These are phyloP conservation scores for Triplophysa yarkandensis DNA, from an alignment of 2,797 vertebrate genomes.

Conservation along the genomic window DNA sequence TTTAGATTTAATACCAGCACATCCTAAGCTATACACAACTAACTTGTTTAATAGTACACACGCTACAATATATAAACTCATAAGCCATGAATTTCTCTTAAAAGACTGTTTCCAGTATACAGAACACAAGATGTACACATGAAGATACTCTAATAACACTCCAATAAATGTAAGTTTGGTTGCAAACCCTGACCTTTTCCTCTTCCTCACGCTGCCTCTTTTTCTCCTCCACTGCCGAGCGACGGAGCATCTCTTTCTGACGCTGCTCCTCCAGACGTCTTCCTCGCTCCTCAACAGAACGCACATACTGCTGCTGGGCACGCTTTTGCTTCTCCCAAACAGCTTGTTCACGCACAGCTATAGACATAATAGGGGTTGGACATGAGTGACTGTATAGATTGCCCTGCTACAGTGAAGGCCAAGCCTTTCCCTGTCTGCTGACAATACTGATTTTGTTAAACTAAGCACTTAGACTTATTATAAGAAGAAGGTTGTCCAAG, in stretches of 20 bases:
- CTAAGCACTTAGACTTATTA: constrained; percentile 33
- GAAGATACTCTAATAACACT: no score
- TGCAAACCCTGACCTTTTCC: constrained; percentile 82
- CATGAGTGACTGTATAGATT: constrained; percentile 19
- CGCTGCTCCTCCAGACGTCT: constrained; percentile 84
- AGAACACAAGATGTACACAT: no score
- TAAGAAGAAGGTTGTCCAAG: constrained; percentile 8
- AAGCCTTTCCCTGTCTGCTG: constrained; percentile 27
- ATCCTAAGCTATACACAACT: no score
- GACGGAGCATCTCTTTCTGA: constrained; percentile 81
- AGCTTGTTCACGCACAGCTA: constrained; percentile 80
- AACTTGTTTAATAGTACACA: no score
- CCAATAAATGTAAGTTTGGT: no score
- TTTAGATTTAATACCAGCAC: no score
- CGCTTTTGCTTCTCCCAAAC: constrained; percentile 86
- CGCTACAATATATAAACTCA: no score
- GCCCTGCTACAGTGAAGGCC: constrained; percentile 17
- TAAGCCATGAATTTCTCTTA: no score
- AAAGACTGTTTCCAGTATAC: no score
- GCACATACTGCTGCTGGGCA: constrained; percentile 81
- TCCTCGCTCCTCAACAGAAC: constrained; percentile 82
- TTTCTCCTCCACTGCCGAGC: constrained; percentile 82
- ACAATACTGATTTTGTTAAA: constrained; percentile 23
- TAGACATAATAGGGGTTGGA: constrained; percentile 13
- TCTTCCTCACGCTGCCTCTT: constrained; percentile 81